phyloP scores from a whole-genome alignment of 35 echinoderm and acorn worm species.

The Strongylocentrotus purpuratus region DNA sequence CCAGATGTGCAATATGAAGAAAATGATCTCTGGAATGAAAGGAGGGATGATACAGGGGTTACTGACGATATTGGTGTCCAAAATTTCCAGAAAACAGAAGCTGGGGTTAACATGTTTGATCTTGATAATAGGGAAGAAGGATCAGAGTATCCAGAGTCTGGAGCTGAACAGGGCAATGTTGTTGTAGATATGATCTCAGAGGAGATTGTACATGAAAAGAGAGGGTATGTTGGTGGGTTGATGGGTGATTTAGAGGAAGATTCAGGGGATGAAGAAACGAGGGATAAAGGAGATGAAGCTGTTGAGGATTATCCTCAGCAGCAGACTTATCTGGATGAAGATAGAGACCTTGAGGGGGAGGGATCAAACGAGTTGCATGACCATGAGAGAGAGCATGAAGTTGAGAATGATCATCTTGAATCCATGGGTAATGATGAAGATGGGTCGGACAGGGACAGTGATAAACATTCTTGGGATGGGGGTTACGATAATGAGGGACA shows the following conservation, averaged over 20 bases:
- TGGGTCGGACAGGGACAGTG: background rate
- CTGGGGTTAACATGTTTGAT: background rate
- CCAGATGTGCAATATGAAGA: background rate
- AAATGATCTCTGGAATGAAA: background rate
- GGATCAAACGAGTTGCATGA: background rate
- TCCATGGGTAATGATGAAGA: background rate
- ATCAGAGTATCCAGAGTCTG: background rate
- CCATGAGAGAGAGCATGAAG: background rate
- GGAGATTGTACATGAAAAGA: background rate
- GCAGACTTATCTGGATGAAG: no score
- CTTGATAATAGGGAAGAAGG: background rate
- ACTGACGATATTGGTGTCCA: background rate
- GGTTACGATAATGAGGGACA: background rate
- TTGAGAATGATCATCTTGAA: background rate
- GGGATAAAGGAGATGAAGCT: no score
- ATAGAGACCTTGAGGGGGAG: background rate
- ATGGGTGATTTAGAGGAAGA: background rate
- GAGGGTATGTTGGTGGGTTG: background rate
- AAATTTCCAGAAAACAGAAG: background rate
- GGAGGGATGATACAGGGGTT: background rate
- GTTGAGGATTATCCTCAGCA: no score
- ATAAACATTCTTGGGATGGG: background rate
- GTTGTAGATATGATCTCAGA: background rate
- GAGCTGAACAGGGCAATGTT: background rate
- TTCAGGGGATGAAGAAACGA: no score